phyloP scores from a whole-genome alignment of 2,797 vertebrate species.

The Hirundo rustica region DNA sequence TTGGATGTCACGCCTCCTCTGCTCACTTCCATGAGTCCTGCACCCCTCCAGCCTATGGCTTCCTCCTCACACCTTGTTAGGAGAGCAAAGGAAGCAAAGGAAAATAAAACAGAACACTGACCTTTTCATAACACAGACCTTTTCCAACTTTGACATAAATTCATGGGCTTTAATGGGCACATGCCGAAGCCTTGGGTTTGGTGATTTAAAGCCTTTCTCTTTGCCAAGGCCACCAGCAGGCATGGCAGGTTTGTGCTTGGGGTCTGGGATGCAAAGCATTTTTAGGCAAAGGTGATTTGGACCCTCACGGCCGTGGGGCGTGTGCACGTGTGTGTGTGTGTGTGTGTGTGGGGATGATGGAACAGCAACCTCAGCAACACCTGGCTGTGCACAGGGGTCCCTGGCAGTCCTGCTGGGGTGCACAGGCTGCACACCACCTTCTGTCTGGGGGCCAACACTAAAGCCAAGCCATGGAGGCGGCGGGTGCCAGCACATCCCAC shows the following conservation, averaged over 20 bases:
- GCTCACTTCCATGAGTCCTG: background rate
- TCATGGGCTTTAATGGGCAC: background rate
- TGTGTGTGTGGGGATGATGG: background rate
- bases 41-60: background rate
- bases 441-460: accelerated
- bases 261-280: background rate
- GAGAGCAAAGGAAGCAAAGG: background rate
- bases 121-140: background rate
- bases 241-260: background rate
- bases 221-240: background rate
- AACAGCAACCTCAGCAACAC: background rate
- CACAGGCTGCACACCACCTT: background rate
- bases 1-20: background rate
- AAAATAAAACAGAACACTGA: background rate
- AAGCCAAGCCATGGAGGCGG: background rate
- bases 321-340: accelerated
- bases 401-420: background rate
- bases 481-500: background rate
- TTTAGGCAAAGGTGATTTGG: background rate
- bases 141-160: background rate
- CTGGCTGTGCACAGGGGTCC: background rate
- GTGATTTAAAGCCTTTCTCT: background rate
- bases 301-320: background rate
- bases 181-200: background rate
- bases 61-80: background rate